Percentiles rank a stretch among this genome's conserved stretches.
Conservation (phyloP, 2,113 vertebrate species). For the Catharus minimus region DNA sequence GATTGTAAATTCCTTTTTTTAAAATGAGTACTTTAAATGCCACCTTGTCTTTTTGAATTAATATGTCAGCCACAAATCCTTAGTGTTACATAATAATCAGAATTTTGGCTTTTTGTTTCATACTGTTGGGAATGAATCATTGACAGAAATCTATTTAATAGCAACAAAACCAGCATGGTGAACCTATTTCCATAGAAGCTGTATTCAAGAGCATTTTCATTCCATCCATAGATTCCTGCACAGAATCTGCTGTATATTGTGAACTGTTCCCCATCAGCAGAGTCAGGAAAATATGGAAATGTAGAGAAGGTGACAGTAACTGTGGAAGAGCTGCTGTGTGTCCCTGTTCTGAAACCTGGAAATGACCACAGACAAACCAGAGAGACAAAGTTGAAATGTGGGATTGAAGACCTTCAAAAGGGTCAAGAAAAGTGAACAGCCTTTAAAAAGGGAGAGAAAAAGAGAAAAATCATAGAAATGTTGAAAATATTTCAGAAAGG, state of each 20-base stretch:
- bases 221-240: background rate
- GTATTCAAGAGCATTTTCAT: background rate
- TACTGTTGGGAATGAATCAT: background rate
- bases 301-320: background rate
- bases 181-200: background rate
- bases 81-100: background rate
- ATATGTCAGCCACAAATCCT: background rate
- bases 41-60: background rate
- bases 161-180: background rate
- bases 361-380: background rate
- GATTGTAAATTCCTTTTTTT: background rate
- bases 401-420: background rate
- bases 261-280: background rate
- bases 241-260: background rate
- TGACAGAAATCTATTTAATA: background rate
- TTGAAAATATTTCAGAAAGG: background rate
- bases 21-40: background rate
- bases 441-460: background rate
- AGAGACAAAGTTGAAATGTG: background rate
- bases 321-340: background rate
- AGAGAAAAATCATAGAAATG: background rate
- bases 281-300: background rate
- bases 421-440: background rate
- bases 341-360: background rate
- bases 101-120: background rate